Base-by-base conservation (phyloP, 2,113 vertebrate genomes). In the Tylochromis polylepis region DNA sequence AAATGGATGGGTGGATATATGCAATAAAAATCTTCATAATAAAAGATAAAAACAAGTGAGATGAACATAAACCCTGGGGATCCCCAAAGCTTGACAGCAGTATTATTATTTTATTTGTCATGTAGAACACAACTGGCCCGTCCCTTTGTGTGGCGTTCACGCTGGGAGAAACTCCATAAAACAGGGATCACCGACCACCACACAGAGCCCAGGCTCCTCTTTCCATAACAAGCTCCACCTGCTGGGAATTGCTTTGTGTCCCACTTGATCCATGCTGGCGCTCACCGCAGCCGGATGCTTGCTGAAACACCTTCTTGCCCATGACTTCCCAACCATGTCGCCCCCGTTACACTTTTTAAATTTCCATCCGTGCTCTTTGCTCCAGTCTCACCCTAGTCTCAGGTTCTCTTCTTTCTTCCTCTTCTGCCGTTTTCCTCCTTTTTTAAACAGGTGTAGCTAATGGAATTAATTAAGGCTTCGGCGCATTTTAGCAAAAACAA, bases 401-500 rank as follows among this genome's bases (percentile, higher is more conserved):
- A 24, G 14, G 34, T 46, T 46, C 14, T 72, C 67, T 18, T 46
- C 41, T 72, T 46, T 46, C 20, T 0, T 72, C 22, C 67, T 27
- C 41, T 72, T 41, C 14, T 46, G 67, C 46, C 7, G 22, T 43
- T 43, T 67, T 67, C 34, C 62, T 67, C 34, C 62, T 67, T 41
- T 62, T 67, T 43, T 6, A 24, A 72, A 46, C 22, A 16, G 46
- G 46, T 46, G 38, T 10, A 46, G 41, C 67, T 3, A 46, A 46
- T 27, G 22, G 1, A 70, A 70, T 24, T 15, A 3, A 70, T 43
- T 43, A 70, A 41, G 34, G n/a, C 3, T 15, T 16, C 20, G 12
- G n/a, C 10, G 2, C n/a, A 70, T 43, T 24, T 70, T 16, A 72
- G 8, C 14, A 72, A 16, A 72, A 43, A 0, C 36, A 0, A 70